Conservation (phyloP, 1,140 invertebrate species). For the Anastrepha ludens region DNA sequence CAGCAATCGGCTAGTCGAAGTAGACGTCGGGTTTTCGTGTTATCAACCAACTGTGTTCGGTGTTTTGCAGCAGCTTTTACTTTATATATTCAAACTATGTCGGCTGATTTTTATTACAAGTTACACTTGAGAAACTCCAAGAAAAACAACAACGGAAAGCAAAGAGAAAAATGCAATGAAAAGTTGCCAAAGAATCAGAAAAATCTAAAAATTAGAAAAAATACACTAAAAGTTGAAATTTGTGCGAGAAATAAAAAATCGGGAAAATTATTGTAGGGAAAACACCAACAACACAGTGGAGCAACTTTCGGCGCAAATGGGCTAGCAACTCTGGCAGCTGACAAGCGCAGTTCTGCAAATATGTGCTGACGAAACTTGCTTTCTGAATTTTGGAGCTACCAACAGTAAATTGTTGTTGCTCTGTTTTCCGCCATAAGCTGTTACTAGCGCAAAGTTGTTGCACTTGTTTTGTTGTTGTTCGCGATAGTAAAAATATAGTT, state of each 20-base stretch:
- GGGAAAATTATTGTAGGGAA: neutral
- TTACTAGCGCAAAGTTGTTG: slow-evolving; percentile 17
- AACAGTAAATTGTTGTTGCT: neutral
- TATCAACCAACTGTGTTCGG: too few species aligned
- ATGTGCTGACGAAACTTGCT: slow-evolving; percentile 12
- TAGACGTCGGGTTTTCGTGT: too few species aligned
- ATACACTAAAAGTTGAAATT: neutral
- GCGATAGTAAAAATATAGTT: slow-evolving; percentile 41
- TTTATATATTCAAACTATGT: too few species aligned
- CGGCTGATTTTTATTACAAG: too few species aligned
- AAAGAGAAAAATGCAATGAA: neutral
- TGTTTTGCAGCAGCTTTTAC: too few species aligned
- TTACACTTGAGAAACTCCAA: too few species aligned
- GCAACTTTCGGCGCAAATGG: neutral
- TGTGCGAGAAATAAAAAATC: neutral
- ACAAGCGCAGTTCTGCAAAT: neutral
- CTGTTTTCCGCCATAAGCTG: slow-evolving; percentile 12
- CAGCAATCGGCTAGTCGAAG: too few species aligned
- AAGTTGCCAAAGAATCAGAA: neutral
- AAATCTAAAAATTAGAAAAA: neutral
- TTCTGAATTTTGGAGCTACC: neutral
- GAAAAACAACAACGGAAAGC: neutral
- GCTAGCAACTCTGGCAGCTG: neutral
- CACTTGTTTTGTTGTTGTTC: neutral
- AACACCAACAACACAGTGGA: too few species aligned